phyloP scores from a whole-genome alignment of 2,113 vertebrate species.

The Carlito syrichta region DNA sequence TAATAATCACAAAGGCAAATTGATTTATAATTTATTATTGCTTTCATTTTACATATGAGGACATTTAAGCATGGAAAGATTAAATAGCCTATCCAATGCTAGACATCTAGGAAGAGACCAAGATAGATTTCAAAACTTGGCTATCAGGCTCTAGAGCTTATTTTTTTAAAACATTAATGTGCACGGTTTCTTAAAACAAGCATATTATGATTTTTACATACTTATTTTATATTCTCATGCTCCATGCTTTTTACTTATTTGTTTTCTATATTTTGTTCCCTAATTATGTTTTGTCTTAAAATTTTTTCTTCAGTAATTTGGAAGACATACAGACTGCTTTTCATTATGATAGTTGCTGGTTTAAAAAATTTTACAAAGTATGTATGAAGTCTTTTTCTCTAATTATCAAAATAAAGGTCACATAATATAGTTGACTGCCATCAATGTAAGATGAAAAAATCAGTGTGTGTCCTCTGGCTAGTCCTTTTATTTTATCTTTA shows the following conservation, averaged over 20 bases:
- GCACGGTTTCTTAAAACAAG: neutral
- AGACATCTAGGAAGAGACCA: neutral
- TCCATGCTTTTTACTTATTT: neutral
- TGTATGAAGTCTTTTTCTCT: neutral
- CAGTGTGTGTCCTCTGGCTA: neutral
- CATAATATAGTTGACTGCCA: neutral
- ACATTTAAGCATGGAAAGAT: neutral
- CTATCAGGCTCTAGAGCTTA: neutral
- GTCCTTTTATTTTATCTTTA: neutral
- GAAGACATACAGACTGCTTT: neutral
- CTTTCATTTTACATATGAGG: neutral
- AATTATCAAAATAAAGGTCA: neutral
- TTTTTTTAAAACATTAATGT: neutral
- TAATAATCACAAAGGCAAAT: neutral
- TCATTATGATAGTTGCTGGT: neutral
- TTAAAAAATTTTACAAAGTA: neutral
- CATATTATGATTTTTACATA: neutral
- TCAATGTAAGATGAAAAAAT: neutral
- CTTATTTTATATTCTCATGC: neutral
- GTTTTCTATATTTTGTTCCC: neutral
- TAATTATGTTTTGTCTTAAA: neutral
- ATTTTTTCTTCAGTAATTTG: neutral
- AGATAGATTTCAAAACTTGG: neutral
- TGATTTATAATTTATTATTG: neutral
- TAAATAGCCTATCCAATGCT: neutral